Evolutionary conservation across 2,888 invertebrate genomes (phyloP).

Genomic region (Luperina testacea): DNA sequence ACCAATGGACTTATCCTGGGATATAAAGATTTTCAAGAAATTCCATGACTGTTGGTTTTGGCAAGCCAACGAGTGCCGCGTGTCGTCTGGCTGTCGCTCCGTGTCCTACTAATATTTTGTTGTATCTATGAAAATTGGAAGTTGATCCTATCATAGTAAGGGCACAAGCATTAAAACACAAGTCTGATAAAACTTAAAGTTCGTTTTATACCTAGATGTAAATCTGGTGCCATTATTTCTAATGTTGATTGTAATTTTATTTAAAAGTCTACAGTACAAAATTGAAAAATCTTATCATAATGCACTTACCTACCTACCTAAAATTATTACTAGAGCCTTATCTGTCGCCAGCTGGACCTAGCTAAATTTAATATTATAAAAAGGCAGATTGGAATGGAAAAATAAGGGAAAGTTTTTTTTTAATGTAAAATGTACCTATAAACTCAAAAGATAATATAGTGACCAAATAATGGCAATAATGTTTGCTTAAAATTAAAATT

Average conservation of each 20-base stretch:
- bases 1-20: background rate
- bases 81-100: background rate
- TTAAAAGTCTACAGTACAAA: background rate
- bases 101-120: background rate
- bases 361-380: background rate
- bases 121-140: background rate
- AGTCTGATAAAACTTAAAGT: background rate
- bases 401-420: background rate
- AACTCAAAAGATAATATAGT: no score
- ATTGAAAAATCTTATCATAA: background rate
- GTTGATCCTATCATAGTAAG: background rate
- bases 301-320: background rate
- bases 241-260: conserved; percentile 18
- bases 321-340: background rate
- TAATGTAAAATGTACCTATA: background rate
- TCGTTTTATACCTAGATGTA: background rate
- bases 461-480: background rate
- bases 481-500: background rate
- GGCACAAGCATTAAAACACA: background rate
- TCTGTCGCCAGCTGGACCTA: no score
- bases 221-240: conserved; percentile 9
- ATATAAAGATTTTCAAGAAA: conserved; percentile 1
- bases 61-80: background rate
- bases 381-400: background rate
- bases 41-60: conserved; percentile 15